Percentiles rank a stretch among this genome's conserved stretches.
These are phyloP conservation scores for Drosophila bocki DNA, from an alignment of 1,140 invertebrate genomes.

Conservation along the genomic window DNA sequence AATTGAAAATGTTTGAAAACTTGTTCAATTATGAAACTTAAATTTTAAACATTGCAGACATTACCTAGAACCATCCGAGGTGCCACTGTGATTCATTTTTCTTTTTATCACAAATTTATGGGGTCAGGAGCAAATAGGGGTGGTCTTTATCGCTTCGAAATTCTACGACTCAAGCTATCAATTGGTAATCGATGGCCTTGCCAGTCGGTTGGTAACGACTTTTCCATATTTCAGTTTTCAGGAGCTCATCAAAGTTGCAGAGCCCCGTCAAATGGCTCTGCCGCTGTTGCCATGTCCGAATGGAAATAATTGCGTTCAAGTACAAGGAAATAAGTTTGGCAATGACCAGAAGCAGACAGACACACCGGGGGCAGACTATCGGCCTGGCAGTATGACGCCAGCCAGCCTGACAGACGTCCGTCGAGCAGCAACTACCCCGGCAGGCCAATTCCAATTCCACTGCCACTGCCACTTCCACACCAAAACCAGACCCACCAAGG, in stretches of 20 bases:
- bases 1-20: not conserved
- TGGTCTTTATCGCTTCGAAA: constrained; percentile 12
- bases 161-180: constrained; percentile 35
- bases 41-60: not conserved
- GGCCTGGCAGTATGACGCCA: constrained; percentile 54
- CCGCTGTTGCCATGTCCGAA: constrained; percentile 45
- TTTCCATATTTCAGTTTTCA: constrained; percentile 40
- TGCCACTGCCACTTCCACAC: constrained; percentile 5
- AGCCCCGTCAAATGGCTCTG: constrained; percentile 7
- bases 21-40: not conserved
- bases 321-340: constrained; percentile 77
- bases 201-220: constrained; percentile 34
- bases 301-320: constrained; percentile 64
- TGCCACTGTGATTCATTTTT: constrained; percentile 2
- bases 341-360: constrained; percentile 55
- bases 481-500: constrained; percentile 39
- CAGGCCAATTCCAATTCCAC: not conserved
- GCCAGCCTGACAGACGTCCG: constrained; percentile 16
- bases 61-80: not conserved
- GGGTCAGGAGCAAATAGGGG: constrained; percentile 1
- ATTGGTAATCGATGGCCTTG: constrained; percentile 62
- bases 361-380: constrained; percentile 7
- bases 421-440: constrained; percentile 8
- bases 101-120: constrained; percentile 15
- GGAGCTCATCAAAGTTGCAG: constrained; percentile 64